Evolutionary conservation across 2,113 vertebrate species (phyloP), one percentile per base, ranked within the genome.

Genomic region (Gorilla gorilla): DNA sequence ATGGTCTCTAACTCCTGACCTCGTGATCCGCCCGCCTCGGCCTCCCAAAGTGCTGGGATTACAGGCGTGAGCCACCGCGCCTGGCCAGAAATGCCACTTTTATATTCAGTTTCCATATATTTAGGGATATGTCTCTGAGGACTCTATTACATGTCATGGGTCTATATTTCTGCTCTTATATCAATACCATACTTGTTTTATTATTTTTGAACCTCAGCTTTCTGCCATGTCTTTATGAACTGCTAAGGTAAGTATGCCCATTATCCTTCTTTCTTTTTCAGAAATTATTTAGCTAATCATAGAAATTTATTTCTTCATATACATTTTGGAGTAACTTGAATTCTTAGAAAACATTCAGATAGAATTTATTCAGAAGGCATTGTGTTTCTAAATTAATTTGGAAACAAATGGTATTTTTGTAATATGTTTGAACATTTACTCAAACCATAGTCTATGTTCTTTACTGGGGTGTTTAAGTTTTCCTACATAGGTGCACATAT

Each of bases 271-370:
- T 93, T 80, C 38, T 87, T 72, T 93, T 85, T 43, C 50, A 82
- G 91, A 35, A 35, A 52, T 64, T 70, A n/a, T 30, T 86, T 95
- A 89, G 38, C 20, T 83, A 80, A 52, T 80, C 32, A 79, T 30
- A 59, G 40, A 64, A 85, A 43, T 73, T 14, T 68, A 17, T 52
- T 88, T 11, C 40, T 64, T 94, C 38, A 70, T 72, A 72, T 59
- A 85, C 94, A 82, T 82, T 59, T 81, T 64, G 23, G 9, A 91
- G 59, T 96, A 82, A 79, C 87, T 20, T 59, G 59, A 87, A 79
- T 68, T 75, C 10, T 81, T 93, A 16, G 92, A 73, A 83, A 73
- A 40, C 16, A 50, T 61, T 25, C 23, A 68, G 40, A 61, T 55
- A 73, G 22, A 93, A 95, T 93, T 78, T 85, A 32, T 66, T 97